Evolutionary conservation across 2,888 invertebrate genomes (phyloP).

Genomic region (Molanna angustata): DNA sequence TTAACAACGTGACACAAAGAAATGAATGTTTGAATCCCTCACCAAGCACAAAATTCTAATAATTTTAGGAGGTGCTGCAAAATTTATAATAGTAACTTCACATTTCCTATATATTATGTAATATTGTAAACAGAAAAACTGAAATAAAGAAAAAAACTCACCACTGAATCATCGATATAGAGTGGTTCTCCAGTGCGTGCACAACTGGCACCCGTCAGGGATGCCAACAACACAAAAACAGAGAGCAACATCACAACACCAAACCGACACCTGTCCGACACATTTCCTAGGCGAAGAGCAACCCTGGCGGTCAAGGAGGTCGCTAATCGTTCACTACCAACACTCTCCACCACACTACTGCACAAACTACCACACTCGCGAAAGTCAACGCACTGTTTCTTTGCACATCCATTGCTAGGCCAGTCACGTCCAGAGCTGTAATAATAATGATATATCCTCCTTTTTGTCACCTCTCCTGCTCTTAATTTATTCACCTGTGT

Average conservation of each 20-base stretch:
- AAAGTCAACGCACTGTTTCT: conserved; percentile 11
- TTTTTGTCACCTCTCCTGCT: not conserved
- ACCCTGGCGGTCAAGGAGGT: conserved; percentile 5
- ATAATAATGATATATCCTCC: conserved; percentile 14
- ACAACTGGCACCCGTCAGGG: conserved; percentile 6
- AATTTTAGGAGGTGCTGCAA: too few relatives aligned
- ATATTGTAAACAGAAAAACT: too few relatives aligned
- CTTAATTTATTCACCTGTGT: conserved; percentile 5
- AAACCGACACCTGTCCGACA: conserved; percentile 3
- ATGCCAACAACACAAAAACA: not conserved
- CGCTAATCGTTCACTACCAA: not conserved
- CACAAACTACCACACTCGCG: not conserved
- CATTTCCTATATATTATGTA: too few relatives aligned
- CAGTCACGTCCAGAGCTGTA: conserved; percentile 9
- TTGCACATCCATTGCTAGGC: not conserved
- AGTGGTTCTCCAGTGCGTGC: not conserved
- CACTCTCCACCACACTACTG: conserved; percentile 10
- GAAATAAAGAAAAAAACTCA: too few relatives aligned
- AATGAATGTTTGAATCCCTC: too few relatives aligned
- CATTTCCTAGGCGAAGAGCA: not conserved
- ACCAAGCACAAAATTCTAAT: too few relatives aligned
- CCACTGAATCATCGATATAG: conserved; percentile 17
- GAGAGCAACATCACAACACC: not conserved
- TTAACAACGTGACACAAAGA: too few relatives aligned
- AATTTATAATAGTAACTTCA: too few relatives aligned